These are phyloP conservation scores for Steinernema khuongi DNA, from an alignment of 1,140 invertebrate genomes.

Conservation along the genomic window DNA sequence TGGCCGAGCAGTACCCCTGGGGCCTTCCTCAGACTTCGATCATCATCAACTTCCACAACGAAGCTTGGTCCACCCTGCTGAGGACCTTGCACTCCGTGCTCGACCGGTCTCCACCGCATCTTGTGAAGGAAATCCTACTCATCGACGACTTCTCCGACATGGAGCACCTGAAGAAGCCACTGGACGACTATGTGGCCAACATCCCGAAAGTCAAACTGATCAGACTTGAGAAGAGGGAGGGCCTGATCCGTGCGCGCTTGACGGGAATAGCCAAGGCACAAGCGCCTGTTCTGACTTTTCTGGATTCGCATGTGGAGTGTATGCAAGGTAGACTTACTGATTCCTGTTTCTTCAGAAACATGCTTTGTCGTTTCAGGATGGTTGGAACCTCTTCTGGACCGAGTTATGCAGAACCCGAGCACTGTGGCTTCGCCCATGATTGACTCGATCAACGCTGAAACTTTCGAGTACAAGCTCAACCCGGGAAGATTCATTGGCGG, in stretches of 20 bases:
- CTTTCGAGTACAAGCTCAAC: constrained; percentile 83
- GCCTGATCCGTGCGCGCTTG: constrained; percentile 83
- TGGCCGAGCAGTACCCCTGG: constrained; percentile 70
- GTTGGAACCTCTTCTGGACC: constrained; percentile 86
- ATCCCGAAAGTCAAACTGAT: constrained; percentile 66
- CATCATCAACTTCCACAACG: constrained; percentile 76
- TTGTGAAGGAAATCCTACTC: constrained; percentile 85
- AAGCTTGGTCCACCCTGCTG: constrained; percentile 84
- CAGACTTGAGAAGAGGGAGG: constrained; percentile 67
- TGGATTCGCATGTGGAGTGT: constrained; percentile 98
- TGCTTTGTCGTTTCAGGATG: constrained; percentile 68
- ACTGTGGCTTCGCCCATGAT: constrained; percentile 83
- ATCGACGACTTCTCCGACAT: constrained; percentile 91
- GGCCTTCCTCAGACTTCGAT: constrained; percentile 84
- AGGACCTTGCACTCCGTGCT: constrained; percentile 86
- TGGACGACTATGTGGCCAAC: constrained; percentile 82
- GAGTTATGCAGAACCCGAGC: constrained; percentile 84
- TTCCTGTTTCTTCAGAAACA: constrained; percentile 4
- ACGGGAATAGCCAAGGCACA: constrained; percentile 77
- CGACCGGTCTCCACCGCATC: constrained; percentile 76
- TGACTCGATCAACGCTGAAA: constrained; percentile 93
- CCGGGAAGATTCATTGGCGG: constrained; percentile 70
- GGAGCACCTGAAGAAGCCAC: constrained; percentile 71
- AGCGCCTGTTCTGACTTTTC: constrained; percentile 83
- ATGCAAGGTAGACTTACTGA: constrained; percentile 69